Conservation (phyloP, 2,888 invertebrate genomes). For the Napeogenes inachia region DNA sequence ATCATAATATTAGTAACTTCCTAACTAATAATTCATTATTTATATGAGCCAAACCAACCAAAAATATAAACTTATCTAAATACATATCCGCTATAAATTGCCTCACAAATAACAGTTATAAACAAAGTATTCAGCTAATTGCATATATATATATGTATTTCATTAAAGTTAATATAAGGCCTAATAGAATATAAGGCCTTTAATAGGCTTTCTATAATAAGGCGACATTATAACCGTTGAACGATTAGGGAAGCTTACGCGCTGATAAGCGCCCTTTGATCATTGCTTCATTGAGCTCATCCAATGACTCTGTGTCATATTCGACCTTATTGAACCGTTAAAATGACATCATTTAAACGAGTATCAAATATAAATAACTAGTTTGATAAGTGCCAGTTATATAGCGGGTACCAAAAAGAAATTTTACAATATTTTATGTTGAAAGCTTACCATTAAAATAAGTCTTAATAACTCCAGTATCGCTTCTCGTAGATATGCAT, state of each 20-base stretch:
- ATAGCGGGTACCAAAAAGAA: too few species aligned
- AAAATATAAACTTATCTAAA: too few species aligned
- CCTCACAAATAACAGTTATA: neutral
- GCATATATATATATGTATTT: neutral
- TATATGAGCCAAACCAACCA: too few species aligned
- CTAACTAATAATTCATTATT: too few species aligned
- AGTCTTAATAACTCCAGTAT: too few species aligned
- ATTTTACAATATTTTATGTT: too few species aligned
- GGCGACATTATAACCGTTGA: constrained; percentile 32
- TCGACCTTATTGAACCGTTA: constrained; percentile 24
- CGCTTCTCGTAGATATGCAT: too few species aligned
- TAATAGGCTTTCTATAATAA: constrained; percentile 6
- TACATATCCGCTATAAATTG: too few species aligned
- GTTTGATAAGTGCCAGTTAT: too few species aligned
- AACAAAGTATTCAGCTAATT: neutral
- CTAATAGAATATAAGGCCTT: neutral
- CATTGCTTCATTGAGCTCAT: constrained; percentile 42
- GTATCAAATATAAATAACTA: neutral
- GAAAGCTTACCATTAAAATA: too few species aligned
- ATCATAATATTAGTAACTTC: too few species aligned
- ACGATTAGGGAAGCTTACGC: constrained; percentile 41
- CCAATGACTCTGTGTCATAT: constrained; percentile 31
- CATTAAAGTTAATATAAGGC: neutral
- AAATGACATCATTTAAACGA: constrained; percentile 11
- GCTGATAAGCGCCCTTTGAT: constrained; percentile 43